These are phyloP conservation scores for Falcunculus frontatus DNA, from an alignment of 2,113 vertebrate species.

Conservation along the genomic window DNA sequence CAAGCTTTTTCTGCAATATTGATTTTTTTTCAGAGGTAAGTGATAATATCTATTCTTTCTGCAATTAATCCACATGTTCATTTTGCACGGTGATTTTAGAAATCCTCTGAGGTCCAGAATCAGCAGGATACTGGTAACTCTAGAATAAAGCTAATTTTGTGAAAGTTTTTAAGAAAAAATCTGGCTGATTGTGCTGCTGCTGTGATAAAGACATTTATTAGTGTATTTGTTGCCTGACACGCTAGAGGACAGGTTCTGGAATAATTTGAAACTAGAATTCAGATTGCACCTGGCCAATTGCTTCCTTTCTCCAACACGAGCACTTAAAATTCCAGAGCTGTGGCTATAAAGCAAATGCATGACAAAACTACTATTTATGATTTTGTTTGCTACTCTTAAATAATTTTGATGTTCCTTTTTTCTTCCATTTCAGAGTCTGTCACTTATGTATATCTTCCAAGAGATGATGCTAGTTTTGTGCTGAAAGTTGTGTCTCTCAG, in stretches of 20 bases:
- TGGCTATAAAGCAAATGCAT: background rate
- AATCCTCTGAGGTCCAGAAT: background rate
- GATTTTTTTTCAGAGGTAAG: constrained; percentile 23
- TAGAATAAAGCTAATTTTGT: background rate
- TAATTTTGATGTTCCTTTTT: background rate
- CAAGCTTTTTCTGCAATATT: background rate
- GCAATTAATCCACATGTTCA: background rate
- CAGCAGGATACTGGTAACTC: background rate
- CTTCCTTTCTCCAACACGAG: background rate
- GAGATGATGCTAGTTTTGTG: background rate
- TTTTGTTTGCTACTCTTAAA: background rate
- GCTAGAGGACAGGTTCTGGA: background rate
- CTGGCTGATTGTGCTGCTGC: background rate
- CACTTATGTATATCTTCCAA: background rate
- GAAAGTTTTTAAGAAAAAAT: background rate
- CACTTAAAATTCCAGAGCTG: background rate
- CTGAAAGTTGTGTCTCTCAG: background rate
- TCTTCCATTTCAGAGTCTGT: background rate
- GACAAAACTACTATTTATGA: background rate
- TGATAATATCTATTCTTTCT: background rate
- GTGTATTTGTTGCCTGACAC: background rate
- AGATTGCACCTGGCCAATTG: background rate
- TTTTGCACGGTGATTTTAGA: background rate
- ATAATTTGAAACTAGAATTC: background rate
- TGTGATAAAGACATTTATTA: background rate